phyloP scores from a whole-genome alignment of 2,888 invertebrate genomes.

The Opisthograptis luteolata region DNA sequence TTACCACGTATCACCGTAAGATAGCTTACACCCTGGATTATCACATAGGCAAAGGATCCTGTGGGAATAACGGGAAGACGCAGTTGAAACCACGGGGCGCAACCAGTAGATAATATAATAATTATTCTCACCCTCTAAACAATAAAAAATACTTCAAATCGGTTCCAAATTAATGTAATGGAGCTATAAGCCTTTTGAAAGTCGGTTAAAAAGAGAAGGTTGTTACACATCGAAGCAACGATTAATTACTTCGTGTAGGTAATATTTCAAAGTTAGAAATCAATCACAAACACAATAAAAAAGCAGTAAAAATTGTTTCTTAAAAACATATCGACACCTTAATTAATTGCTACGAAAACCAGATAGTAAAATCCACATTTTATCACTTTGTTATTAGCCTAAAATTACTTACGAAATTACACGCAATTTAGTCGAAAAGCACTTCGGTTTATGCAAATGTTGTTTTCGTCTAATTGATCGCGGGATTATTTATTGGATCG shows the following conservation, averaged over 20 bases:
- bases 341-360: slow-evolving; percentile 52
- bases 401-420: slow-evolving; percentile 56
- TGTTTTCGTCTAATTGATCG: slow-evolving; percentile 62
- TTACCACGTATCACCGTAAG: too few species aligned
- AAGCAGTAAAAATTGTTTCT: slow-evolving; percentile 49
- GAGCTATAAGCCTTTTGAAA: too few species aligned
- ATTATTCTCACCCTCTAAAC: too few species aligned
- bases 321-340: slow-evolving; percentile 47
- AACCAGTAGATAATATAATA: too few species aligned
- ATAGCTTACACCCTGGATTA: too few species aligned
- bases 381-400: slow-evolving; percentile 53
- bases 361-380: slow-evolving; percentile 51
- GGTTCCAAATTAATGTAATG: too few species aligned
- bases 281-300: slow-evolving; percentile 45
- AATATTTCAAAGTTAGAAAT: slow-evolving; percentile 22
- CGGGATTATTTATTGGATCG: slow-evolving; percentile 58
- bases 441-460: slow-evolving; percentile 65
- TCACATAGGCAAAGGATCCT: too few species aligned
- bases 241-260: slow-evolving; percentile 17
- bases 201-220: slow-evolving; percentile 3
- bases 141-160: neutral
- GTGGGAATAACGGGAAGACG: too few species aligned
- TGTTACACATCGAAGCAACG: slow-evolving; percentile 6
- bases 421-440: slow-evolving; percentile 57
- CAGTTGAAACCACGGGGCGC: too few species aligned